A percentile compares a stretch with the other conserved stretches of the same genome.
These are phyloP conservation scores for Cepphus grylle DNA, from an alignment of 2,113 vertebrate species.

Conservation along the genomic window DNA sequence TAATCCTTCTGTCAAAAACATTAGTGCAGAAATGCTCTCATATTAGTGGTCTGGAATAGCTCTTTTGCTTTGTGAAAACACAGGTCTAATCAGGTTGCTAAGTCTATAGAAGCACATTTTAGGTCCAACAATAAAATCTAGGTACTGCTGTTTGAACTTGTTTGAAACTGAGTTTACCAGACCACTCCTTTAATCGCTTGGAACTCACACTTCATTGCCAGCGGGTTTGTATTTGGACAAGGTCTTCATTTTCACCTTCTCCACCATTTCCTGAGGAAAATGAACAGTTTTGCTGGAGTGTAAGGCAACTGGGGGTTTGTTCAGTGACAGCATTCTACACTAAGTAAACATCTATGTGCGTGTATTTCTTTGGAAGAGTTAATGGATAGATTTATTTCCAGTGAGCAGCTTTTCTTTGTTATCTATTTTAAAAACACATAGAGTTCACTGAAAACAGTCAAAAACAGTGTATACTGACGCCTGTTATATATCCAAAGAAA, in stretches of 20 bases:
- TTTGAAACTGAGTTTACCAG: background rate
- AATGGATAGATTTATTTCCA: background rate
- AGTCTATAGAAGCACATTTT: background rate
- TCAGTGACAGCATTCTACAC: background rate
- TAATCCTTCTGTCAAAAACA: slow-evolving; percentile 30
- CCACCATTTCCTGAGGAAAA: slow-evolving; percentile 45
- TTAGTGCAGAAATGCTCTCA: slow-evolving; percentile 23
- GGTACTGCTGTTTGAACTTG: background rate
- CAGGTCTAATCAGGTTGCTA: background rate
- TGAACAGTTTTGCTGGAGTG: background rate
- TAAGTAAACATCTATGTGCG: background rate
- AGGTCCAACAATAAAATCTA: background rate
- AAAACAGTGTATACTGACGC: background rate
- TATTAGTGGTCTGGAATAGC: background rate
- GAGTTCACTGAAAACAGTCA: background rate
- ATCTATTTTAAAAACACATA: background rate
- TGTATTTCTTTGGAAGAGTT: background rate
- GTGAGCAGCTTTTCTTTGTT: background rate
- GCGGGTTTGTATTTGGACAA: slow-evolving; percentile 19
- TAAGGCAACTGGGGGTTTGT: background rate
- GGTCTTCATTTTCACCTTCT: slow-evolving; percentile 58
- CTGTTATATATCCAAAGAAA: background rate
- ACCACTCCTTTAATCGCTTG: slow-evolving; percentile 29
- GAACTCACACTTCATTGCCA: slow-evolving; percentile 36
- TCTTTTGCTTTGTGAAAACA: slow-evolving; percentile 8